These are phyloP conservation scores for Sinonovacula constricta DNA, from an alignment of 1,140 invertebrate species.

Conservation along the genomic window DNA sequence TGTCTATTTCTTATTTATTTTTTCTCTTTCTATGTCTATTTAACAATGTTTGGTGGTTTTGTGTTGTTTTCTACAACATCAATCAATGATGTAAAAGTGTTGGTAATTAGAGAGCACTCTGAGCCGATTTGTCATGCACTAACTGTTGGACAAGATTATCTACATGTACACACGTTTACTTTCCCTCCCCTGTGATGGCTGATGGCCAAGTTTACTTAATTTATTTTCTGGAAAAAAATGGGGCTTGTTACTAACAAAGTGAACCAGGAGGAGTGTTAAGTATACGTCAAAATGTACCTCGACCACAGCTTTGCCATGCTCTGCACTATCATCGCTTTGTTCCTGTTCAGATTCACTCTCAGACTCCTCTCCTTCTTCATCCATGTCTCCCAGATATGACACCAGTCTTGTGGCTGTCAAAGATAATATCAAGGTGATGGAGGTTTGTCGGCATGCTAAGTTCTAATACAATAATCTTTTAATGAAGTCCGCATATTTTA, in stretches of 20 bases:
- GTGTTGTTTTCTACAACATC: too few species aligned
- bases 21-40: too few species aligned
- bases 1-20: too few species aligned
- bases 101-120: too few species aligned
- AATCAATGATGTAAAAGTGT: too few species aligned
- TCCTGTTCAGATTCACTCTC: slow-evolving; percentile 60
- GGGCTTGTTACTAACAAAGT: background rate
- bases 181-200: too few species aligned
- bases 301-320: slow-evolving; percentile 41
- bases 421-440: background rate
- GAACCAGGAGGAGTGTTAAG: background rate
- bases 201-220: too few species aligned
- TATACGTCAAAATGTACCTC: slow-evolving; percentile 33
- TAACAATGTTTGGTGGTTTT: too few species aligned
- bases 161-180: too few species aligned
- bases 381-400: slow-evolving; percentile 72
- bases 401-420: slow-evolving; percentile 81
- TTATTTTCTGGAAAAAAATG: too few species aligned
- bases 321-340: slow-evolving; percentile 16
- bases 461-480: slow-evolving; percentile 49
- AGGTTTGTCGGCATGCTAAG: background rate
- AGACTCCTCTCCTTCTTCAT: slow-evolving; percentile 60
- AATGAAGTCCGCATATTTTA: background rate
- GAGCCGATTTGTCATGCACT: too few species aligned
- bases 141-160: too few species aligned